These are phyloP conservation scores for Crocuta crocuta DNA, from an alignment of 2,113 vertebrate genomes.

Conservation along the genomic window DNA sequence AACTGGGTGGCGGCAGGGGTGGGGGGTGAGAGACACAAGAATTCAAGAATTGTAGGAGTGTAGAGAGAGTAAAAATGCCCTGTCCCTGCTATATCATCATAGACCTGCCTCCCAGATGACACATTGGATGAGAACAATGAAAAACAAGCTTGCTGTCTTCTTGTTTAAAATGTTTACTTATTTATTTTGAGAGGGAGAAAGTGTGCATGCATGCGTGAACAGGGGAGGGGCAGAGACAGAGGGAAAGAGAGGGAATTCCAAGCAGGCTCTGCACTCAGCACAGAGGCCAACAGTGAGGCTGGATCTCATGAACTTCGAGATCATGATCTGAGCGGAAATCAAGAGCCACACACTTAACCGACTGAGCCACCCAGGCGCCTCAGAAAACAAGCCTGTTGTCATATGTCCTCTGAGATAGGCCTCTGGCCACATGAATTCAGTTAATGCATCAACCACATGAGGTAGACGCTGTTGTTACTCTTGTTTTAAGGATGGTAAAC, in stretches of 20 bases:
- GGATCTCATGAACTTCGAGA: too few species aligned
- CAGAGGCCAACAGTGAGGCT: too few species aligned
- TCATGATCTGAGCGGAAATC: too few species aligned
- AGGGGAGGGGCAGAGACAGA: too few species aligned
- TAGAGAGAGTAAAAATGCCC: not conserved
- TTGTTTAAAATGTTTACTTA: too few species aligned
- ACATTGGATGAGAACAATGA: too few species aligned
- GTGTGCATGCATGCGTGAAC: too few species aligned
- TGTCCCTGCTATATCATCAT: not conserved
- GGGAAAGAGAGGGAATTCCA: too few species aligned
- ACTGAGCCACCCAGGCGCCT: too few species aligned
- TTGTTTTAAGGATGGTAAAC: not conserved
- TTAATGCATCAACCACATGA: not conserved
- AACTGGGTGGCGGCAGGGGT: not conserved
- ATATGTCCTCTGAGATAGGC: not conserved
- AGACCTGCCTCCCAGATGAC: not conserved
- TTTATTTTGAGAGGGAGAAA: too few species aligned
- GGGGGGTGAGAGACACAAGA: not conserved
- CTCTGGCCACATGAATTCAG: not conserved
- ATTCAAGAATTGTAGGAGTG: rapidly evolving
- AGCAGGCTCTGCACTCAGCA: too few species aligned
- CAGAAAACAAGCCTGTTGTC: not conserved
- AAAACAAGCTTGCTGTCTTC: not conserved
- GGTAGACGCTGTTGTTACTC: not conserved
- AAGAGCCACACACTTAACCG: too few species aligned